These are phyloP conservation scores for Paedocypris micromegethes DNA, from an alignment of 2,797 vertebrate genomes.

Conservation along the genomic window DNA sequence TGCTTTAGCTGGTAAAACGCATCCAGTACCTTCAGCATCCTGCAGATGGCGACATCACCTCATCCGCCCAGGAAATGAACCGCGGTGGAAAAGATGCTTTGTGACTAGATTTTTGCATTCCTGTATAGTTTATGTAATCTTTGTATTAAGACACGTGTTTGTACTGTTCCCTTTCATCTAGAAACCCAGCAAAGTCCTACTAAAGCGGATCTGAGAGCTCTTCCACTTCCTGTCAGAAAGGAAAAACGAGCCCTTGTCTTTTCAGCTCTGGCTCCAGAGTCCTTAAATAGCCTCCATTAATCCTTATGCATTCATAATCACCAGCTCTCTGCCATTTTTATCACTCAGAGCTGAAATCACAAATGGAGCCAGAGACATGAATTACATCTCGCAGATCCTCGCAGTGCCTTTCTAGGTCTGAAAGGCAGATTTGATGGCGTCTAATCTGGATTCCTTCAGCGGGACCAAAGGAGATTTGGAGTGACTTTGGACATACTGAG, in stretches of 20 bases:
- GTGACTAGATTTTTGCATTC: no score
- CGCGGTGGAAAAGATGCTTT: no score
- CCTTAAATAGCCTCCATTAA: constrained; percentile 66
- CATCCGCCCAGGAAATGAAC: no score
- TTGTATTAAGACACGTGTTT: no score
- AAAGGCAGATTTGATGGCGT: constrained; percentile 11
- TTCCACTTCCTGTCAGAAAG: constrained; percentile 31
- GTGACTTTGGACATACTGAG: constrained; percentile 9
- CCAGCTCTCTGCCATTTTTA: constrained; percentile 53
- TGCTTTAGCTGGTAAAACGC: no score
- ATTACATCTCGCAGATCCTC: constrained; percentile 31
- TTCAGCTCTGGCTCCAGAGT: constrained; percentile 27
- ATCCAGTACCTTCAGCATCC: no score
- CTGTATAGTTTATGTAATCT: no score
- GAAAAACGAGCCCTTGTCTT: constrained; percentile 29
- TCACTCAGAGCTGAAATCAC: constrained; percentile 37
- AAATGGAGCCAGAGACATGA: constrained; percentile 43
- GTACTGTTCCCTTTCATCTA: no score
- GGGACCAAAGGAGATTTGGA: constrained; percentile 18
- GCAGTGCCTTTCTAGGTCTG: not conserved
- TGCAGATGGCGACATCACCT: no score
- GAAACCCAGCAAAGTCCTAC: constrained; percentile 4
- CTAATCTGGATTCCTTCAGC: constrained; percentile 16
- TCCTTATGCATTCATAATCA: constrained; percentile 60
- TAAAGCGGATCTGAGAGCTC: constrained; percentile 30